phyloP scores from a whole-genome alignment of 1,140 invertebrate species.

The Drosophila pectinifera region DNA sequence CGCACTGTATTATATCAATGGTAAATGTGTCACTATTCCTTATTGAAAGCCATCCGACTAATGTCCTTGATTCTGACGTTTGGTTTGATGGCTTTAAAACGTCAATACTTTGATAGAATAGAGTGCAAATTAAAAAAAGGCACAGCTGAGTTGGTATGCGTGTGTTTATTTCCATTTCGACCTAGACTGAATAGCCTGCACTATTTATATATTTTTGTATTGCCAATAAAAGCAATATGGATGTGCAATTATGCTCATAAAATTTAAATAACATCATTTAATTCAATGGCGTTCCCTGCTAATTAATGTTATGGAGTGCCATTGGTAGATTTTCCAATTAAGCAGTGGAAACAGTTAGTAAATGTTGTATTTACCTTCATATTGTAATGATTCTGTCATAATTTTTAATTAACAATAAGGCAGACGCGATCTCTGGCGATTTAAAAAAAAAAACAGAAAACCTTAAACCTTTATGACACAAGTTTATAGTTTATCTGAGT shows the following conservation, averaged over 20 bases:
- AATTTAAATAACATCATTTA: slow-evolving; percentile 30
- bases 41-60: not conserved
- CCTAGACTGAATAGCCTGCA: too few relatives aligned
- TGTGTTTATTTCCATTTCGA: not conserved
- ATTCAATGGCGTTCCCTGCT: slow-evolving; percentile 16
- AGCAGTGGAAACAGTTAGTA: slow-evolving; percentile 4
- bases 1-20: slow-evolving; percentile 8
- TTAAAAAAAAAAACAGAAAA: too few relatives aligned
- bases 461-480: too few relatives aligned
- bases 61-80: slow-evolving; percentile 28
- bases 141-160: not conserved
- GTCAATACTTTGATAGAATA: slow-evolving; percentile 11
- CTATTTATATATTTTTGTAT: slow-evolving; percentile 2
- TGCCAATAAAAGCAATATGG: not conserved
- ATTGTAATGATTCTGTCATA: not conserved
- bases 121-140: not conserved
- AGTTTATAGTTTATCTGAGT: too few relatives aligned
- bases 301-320: not conserved
- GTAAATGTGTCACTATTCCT: slow-evolving; percentile 12
- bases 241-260: slow-evolving; percentile 7
- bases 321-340: slow-evolving; percentile 1
- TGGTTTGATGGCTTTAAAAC: slow-evolving; percentile 27
- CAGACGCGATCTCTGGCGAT: too few relatives aligned
- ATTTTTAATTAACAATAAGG: not conserved
- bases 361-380: not conserved